A percentile compares a stretch with the other conserved stretches of the same genome.
Evolutionary conservation across 2,113 vertebrate species (phyloP).

Genomic region (Ammospiza nelsoni): DNA sequence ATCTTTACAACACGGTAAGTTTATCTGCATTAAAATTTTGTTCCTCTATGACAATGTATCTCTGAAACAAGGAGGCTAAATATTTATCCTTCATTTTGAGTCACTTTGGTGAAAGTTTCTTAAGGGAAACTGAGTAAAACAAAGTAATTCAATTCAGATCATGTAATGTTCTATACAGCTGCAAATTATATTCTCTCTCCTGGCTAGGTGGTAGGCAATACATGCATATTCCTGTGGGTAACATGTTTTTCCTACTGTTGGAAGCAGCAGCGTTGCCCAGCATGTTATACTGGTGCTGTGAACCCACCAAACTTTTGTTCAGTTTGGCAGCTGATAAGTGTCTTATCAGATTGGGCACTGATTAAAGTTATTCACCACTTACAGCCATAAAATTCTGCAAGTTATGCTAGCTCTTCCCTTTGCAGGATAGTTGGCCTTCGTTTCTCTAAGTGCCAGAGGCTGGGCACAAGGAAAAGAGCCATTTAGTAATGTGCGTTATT

Average conservation of each 20-base stretch:
- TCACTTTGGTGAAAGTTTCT: neutral
- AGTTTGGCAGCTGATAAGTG: neutral
- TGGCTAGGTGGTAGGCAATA: neutral
- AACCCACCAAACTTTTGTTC: neutral
- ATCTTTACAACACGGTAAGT: neutral
- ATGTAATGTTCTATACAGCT: neutral
- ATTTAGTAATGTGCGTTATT: neutral
- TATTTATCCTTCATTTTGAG: neutral
- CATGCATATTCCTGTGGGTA: neutral
- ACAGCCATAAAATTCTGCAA: neutral
- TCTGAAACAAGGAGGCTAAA: neutral
- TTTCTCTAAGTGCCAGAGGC: neutral
- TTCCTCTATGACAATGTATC: neutral
- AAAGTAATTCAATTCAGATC: neutral
- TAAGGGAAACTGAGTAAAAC: neutral
- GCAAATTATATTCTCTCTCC: neutral
- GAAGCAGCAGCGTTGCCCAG: neutral
- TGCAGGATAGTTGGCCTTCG: neutral
- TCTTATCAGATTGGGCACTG: neutral
- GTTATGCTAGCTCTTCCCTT: fast-evolving
- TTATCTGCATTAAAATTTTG: neutral
- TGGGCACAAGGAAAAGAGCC: neutral
- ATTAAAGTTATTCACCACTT: neutral
- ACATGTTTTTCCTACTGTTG: neutral
- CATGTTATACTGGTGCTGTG: neutral